These are phyloP conservation scores for Carettochelys insculpta DNA, from an alignment of 2,113 vertebrate genomes.

Conservation along the genomic window DNA sequence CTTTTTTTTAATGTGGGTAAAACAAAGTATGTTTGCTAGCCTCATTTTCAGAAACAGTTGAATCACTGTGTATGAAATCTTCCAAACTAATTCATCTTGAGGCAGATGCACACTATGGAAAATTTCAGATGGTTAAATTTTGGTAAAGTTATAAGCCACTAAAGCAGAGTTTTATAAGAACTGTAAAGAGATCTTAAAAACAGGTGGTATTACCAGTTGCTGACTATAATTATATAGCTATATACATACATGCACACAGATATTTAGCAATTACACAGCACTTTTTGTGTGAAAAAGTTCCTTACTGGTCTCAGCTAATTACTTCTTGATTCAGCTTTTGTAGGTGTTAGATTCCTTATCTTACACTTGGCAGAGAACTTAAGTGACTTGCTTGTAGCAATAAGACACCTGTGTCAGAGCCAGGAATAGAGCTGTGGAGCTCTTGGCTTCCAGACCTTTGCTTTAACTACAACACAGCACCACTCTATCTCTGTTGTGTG, in stretches of 20 bases:
- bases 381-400: neutral
- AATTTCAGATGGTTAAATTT: fast-evolving
- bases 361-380: neutral
- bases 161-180: neutral
- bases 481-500: fast-evolving
- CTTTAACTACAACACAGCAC: neutral
- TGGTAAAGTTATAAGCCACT: neutral
- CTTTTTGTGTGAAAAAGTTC: fast-evolving
- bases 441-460: neutral
- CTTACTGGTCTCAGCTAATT: neutral
- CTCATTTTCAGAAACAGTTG: neutral
- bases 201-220: neutral
- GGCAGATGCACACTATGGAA: neutral
- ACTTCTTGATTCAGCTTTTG: fast-evolving
- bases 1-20: neutral
- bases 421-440: neutral
- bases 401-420: neutral
- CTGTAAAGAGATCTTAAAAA: neutral
- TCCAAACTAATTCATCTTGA: neutral
- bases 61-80: neutral
- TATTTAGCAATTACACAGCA: neutral
- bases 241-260: neutral
- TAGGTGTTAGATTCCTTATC: neutral
- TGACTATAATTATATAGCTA: fast-evolving
- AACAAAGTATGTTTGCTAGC: neutral